phyloP scores from a whole-genome alignment of 2,113 vertebrate genomes.

The Atlantisia rogersi region DNA sequence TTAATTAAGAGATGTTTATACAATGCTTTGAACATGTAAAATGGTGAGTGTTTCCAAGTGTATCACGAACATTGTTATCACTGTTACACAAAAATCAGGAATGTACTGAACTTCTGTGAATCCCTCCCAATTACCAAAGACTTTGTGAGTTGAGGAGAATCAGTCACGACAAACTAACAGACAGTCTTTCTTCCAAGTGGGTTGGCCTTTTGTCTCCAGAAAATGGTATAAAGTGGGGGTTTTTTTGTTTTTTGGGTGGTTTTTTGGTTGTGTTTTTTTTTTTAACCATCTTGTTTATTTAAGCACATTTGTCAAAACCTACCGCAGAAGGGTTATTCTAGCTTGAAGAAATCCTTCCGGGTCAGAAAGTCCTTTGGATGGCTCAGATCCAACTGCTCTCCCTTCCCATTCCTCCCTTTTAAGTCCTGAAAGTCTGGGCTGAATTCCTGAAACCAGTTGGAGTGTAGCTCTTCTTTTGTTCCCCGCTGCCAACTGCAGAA shows the following conservation, averaged over 20 bases:
- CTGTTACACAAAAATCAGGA: neutral
- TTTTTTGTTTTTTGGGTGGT: neutral
- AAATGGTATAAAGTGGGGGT: slow-evolving; percentile 9
- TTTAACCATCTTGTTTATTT: slow-evolving; percentile 20
- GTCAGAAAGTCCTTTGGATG: slow-evolving; percentile 59
- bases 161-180: slow-evolving; percentile 16
- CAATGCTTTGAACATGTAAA: slow-evolving; percentile 22
- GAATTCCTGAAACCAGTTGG: slow-evolving; percentile 71
- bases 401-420: slow-evolving; percentile 48
- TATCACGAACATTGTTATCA: neutral
- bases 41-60: neutral
- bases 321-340: neutral
- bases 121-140: neutral
- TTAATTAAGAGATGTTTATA: slow-evolving; percentile 48
- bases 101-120: slow-evolving; percentile 16
- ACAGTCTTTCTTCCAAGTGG: slow-evolving; percentile 32
- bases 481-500: slow-evolving; percentile 39
- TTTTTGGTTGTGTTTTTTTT: neutral
- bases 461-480: slow-evolving; percentile 69
- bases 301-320: slow-evolving; percentile 33
- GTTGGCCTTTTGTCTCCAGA: slow-evolving; percentile 46
- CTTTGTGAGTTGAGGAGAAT: slow-evolving; percentile 4
- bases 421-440: slow-evolving; percentile 34
- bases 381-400: slow-evolving; percentile 11
- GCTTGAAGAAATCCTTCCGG: slow-evolving; percentile 61